Evolutionary conservation across 2,888 invertebrate species (phyloP), one percentile per base, ranked within the genome.

Genomic region (Xestia sexstrigata): DNA sequence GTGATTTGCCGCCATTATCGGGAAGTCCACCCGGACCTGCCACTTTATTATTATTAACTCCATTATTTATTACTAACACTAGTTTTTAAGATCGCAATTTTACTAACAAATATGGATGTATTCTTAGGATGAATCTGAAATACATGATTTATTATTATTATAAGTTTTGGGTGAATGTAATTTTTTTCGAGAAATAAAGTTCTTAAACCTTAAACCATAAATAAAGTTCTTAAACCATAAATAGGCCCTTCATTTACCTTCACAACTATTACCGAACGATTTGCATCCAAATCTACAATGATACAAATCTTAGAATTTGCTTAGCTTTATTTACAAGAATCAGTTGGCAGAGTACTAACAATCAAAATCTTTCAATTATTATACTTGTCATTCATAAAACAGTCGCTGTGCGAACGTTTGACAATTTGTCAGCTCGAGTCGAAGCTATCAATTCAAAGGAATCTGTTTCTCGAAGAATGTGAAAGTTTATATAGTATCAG

Each of bases 401-500:
- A 58, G 58, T 45, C 23, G 49, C 58, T 1, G n/a, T 35, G 15
- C 13, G 52, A 73, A 71, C 63, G 23, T 78, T 73, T 70, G 47
- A 67, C 62, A 63, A 78, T 78, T 52, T 52, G 23, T 73, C 75
- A 72, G 47, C 42, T 75, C 55, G 13, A 74, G 49, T 72, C 26
- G 17, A 20, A 72, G 65, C 55, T 66, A 81, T 77, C 49, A 80
- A 74, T 84, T 76, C 70, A 55, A 84, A 67, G 62, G 42, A 69
- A 72, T 70, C 49, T 67, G 60, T 82, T 47, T 67, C 58, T 63
- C 17, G 20, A 45, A 30, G 39, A 75, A 71, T 62, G 52, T 60
- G 17, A 63, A 74, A 84, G 68, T 74, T 76, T 65, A 70, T 35
- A 58, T 23, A 83, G 62, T 80, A 52, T 83, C 84, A 69, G 55